A percentile compares a stretch with the other conserved stretches of the same genome.
Evolutionary conservation across 2,113 vertebrate genomes (phyloP).

Genomic region (Pungitius pungitius): DNA sequence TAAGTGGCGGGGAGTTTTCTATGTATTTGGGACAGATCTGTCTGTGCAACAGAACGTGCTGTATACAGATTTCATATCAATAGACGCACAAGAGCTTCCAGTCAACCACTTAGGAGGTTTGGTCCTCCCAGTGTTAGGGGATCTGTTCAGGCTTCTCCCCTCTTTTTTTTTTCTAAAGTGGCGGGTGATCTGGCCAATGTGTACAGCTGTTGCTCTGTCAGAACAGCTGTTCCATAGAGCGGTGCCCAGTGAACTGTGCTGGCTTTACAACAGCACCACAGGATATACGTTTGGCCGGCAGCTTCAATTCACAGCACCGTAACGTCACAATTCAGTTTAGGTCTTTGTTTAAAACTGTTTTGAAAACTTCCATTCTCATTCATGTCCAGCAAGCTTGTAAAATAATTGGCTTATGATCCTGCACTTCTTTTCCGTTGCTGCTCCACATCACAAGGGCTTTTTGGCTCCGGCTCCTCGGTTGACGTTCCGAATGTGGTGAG

Average conservation of each 20-base stretch:
- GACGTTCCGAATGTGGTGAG: slow-evolving; percentile 39
- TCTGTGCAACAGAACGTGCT: slow-evolving; percentile 16
- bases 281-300: slow-evolving; percentile 36
- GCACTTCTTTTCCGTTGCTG: slow-evolving; percentile 17
- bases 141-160: slow-evolving; percentile 32
- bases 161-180: slow-evolving; percentile 18
- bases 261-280: slow-evolving; percentile 45
- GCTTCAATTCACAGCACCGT: slow-evolving; percentile 43
- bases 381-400: slow-evolving; percentile 25
- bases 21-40: slow-evolving; percentile 5
- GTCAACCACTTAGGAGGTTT: slow-evolving; percentile 38
- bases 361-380: slow-evolving; percentile 22
- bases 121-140: slow-evolving; percentile 36
- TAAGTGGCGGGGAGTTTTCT: slow-evolving; percentile 12
- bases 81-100: slow-evolving; percentile 33
- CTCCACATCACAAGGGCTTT: slow-evolving; percentile 60
- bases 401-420: slow-evolving; percentile 48
- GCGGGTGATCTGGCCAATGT: slow-evolving; percentile 37
- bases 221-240: slow-evolving; percentile 21
- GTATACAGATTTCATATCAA: slow-evolving; percentile 20
- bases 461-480: slow-evolving; percentile 48
- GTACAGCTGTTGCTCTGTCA: slow-evolving; percentile 60
- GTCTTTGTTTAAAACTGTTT: slow-evolving; percentile 50
- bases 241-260: slow-evolving; percentile 24
- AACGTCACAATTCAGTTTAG: slow-evolving; percentile 48